phyloP scores from a whole-genome alignment of 2,113 vertebrate genomes.

The Cyphomyrus discorhynchus region DNA sequence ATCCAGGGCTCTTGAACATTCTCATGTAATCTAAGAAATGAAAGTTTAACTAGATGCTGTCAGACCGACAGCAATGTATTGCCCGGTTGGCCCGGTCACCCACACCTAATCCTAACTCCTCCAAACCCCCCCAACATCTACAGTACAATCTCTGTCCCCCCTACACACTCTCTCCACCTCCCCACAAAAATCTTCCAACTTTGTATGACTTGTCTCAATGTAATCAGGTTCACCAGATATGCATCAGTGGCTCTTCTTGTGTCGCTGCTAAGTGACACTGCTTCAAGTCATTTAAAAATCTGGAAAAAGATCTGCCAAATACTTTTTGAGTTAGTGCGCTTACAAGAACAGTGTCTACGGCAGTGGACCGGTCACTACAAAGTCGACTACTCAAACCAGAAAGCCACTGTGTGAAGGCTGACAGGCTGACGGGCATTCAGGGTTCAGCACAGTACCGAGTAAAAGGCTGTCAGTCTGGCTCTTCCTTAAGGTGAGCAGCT shows the following conservation, averaged over 20 bases:
- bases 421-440: not conserved
- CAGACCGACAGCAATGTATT: not conserved
- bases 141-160: not conserved
- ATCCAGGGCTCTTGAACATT: not conserved
- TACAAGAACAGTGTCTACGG: not conserved
- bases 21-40: not conserved
- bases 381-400: not conserved
- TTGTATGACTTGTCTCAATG: not conserved
- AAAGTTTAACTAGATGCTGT: not conserved
- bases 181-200: not conserved
- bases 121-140: not conserved
- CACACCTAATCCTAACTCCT: not conserved
- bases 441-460: slow-evolving; percentile 60
- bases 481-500: slow-evolving; percentile 64
- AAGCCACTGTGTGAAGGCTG: not conserved
- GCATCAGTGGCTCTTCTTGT: not conserved
- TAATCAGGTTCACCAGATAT: not conserved
- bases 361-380: not conserved
- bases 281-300: not conserved
- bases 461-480: slow-evolving; percentile 63
- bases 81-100: not conserved
- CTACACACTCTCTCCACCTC: not conserved
- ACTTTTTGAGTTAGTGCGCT: not conserved
- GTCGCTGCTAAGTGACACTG: not conserved
- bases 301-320: not conserved